Conservation (phyloP, 2,888 invertebrate genomes). For the Melipona beecheii region DNA sequence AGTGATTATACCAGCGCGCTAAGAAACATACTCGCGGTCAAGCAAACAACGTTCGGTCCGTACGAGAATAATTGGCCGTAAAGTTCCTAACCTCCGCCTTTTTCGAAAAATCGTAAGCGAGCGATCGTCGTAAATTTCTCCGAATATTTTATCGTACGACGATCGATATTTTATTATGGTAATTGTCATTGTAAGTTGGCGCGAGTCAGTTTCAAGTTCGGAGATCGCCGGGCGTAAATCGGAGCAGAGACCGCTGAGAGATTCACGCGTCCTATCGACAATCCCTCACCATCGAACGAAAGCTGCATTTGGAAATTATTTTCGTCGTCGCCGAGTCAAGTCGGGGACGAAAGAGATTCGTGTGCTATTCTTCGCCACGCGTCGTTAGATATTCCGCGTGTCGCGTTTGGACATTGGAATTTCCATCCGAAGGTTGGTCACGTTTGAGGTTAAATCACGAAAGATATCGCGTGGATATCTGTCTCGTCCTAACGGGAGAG, state of each 20-base stretch:
- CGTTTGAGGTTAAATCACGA: constrained; percentile 95
- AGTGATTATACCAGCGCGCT: too few species aligned
- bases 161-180: constrained; percentile 83
- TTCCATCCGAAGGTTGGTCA: constrained; percentile 98
- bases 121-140: constrained; percentile 79
- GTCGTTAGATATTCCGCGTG: constrained; percentile 98
- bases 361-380: constrained; percentile 97
- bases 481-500: constrained; percentile 94
- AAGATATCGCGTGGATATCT: constrained; percentile 95
- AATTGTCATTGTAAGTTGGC: constrained; percentile 84
- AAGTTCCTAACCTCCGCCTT: constrained; percentile 70
- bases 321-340: constrained; percentile 93
- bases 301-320: constrained; percentile 96
- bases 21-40: constrained; percentile 10
- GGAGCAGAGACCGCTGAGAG: constrained; percentile 73
- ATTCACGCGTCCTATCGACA: constrained; percentile 66
- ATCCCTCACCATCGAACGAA: constrained; percentile 3
- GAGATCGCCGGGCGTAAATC: constrained; percentile 65
- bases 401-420: constrained; percentile 97
- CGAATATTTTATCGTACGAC: constrained; percentile 83
- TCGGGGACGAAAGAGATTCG: constrained; percentile 92
- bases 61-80: constrained; percentile 84
- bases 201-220: constrained; percentile 61
- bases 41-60: constrained; percentile 15
- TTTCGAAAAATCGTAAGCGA: constrained; percentile 48